Conservation (phyloP, 2,888 invertebrate genomes). For the Yponomeuta malinellus region DNA sequence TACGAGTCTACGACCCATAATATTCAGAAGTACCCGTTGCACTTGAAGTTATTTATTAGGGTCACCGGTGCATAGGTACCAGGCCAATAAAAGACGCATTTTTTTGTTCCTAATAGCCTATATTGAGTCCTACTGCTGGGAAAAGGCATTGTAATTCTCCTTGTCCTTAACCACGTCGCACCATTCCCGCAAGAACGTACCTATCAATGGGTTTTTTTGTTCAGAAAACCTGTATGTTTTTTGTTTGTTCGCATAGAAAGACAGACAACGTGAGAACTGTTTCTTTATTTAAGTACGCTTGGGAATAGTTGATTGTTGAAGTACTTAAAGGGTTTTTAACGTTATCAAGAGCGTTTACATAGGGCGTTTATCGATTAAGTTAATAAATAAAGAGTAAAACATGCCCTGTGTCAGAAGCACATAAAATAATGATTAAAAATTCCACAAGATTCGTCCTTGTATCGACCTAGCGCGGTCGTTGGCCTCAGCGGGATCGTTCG, state of each 20-base stretch:
- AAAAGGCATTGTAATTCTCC: neutral
- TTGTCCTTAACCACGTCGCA: neutral
- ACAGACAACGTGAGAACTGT: neutral
- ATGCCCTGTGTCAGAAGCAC: neutral
- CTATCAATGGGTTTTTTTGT: neutral
- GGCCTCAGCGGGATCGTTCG: neutral
- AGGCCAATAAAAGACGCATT: too few relatives aligned
- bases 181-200: neutral
- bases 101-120: too few relatives aligned
- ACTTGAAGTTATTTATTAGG: too few relatives aligned
- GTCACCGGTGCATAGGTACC: too few relatives aligned
- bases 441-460: neutral
- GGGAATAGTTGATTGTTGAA: neutral
- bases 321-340: neutral
- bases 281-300: neutral
- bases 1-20: too few relatives aligned
- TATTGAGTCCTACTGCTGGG: too few relatives aligned
- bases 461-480: constrained; percentile 11
- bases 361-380: neutral
- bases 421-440: neutral
- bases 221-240: neutral
- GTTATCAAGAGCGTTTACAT: neutral
- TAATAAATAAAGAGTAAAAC: neutral
- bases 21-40: too few relatives aligned
- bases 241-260: neutral